These are phyloP conservation scores for Dissostichus mawsoni DNA, from an alignment of 2,113 vertebrate genomes.

Conservation along the genomic window DNA sequence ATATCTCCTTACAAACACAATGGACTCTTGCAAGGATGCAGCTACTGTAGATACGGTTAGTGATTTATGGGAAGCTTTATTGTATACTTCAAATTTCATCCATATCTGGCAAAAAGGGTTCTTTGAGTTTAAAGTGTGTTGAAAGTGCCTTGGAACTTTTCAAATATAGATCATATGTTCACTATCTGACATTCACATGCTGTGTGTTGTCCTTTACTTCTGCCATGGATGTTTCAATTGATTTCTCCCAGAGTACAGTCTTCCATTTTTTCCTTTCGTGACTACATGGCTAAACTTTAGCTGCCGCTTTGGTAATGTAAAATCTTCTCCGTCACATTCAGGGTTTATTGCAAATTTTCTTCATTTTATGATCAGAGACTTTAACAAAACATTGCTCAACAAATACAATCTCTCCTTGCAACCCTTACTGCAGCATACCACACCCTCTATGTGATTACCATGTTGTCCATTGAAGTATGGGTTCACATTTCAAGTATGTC, in stretches of 20 bases:
- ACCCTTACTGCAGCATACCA: background rate
- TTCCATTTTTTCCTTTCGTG: background rate
- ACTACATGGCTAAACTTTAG: conserved; percentile 4
- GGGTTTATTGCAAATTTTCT: conserved; percentile 21
- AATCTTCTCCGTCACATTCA: conserved; percentile 20
- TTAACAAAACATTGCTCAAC: background rate
- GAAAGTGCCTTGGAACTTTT: background rate
- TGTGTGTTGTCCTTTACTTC: background rate
- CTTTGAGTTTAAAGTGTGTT: background rate
- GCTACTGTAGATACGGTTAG: background rate
- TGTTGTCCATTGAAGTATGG: background rate
- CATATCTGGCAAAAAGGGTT: background rate
- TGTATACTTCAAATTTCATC: background rate
- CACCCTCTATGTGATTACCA: background rate
- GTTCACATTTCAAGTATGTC: background rate
- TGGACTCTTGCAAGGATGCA: background rate
- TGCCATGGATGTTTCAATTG: background rate
- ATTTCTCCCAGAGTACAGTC: background rate
- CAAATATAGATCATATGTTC: background rate
- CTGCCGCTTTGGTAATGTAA: conserved; percentile 4
- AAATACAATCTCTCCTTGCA: background rate
- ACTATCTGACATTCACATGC: background rate
- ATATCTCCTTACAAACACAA: background rate
- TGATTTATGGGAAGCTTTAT: background rate
- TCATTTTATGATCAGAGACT: conserved; percentile 13